Base-by-base conservation (phyloP, 2,113 vertebrate genomes). In the Lutjanus erythropterus region DNA sequence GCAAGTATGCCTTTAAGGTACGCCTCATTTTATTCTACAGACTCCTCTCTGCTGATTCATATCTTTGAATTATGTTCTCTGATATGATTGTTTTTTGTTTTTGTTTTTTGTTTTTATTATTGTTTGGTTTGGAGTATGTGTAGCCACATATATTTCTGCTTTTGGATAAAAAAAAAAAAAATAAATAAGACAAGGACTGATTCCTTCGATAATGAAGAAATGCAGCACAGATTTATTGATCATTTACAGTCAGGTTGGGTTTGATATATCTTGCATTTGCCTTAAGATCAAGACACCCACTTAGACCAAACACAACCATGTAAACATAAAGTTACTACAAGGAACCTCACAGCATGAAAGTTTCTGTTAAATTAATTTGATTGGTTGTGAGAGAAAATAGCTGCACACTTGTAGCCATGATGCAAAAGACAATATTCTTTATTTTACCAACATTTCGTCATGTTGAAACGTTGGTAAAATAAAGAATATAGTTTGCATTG, bases 1-100 rank as follows among this genome's bases (percentile, higher is more conserved):
- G 98, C 88, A 99, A 98, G 84, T 97, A 96, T 91, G 96, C 97
- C 83, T 99, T 99, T 81, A 99, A 99, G 98, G 98, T 99, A 93
- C 19, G 89, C 39, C 44, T 75, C 31, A 21, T n/a, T 62, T 65
- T 55, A 27, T 64, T 41, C 39, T 41, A 5, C 1, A 53, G 1
- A 55, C n/a, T 31, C 1, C 33, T 42, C 5, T 35, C 0, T 60
- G 10, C 1, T 44, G 18, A 59, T 31, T 55, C 15, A 21, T 16
- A 25, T 49, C 33, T 41, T n/a, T 49, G 3, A 21, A 41, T 60
- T 18, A 7, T 21, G 37, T 78, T 37, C 6, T 67, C 41, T 55
- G 16, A 19, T 52, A 33, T 35, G 14, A 27, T 41, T 62, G 9
- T 33, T 9, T 44, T 11, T 21, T 33, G 14, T 44, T 11, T 21